Base-by-base conservation (phyloP, 1,140 invertebrate species). In the Rhizoglyphus robini region DNA sequence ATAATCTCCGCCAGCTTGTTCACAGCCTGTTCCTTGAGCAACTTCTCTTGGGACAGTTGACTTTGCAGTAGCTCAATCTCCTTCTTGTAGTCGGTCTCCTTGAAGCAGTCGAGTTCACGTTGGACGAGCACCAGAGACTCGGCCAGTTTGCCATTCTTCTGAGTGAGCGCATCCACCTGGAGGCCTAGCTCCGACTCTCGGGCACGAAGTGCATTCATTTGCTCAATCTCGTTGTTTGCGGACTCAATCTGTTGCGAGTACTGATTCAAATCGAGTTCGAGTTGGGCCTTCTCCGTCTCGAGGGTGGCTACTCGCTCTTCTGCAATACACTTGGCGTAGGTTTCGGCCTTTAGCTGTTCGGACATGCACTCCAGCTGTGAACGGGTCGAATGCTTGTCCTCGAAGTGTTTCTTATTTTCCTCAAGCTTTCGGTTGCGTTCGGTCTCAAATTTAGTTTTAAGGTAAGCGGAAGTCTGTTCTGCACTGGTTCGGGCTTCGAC, bases 1-100 rank as follows among this genome's bases (percentile, higher is more conserved):
- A 97, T 91, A 27, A 98, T 89, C 77, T 98, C 93, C 4, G 92
- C 89, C 49, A 98, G 79, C 75, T 98, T 98, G 76, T 96, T 95
- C 32, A 98, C 90, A 54, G 94, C 94, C 76, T 77, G 75, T 51
- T 71, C 72, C 69, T 79, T 72, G 25, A 71, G 59, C 18, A 72
- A 27, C 31, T 67, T 70, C 77, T 97, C 93, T 34, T 86, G 88
- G 72, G 91, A 86, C 67, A 94, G 79, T 76, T 90, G 89, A 73
- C 86, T 88, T 70, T 81, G 83, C 66, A 96, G 77, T 72, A 87
- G 86, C 65, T 90, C 86, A 5, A 90, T 80, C 72, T 95, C 89
- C 20, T 32, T 25, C 51, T 20, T 54, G 15, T 25, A 32, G 20
- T 54, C 51, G 20, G 23, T 54, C 23, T 25, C 8, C 31, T 23